phyloP scores from a whole-genome alignment of 2,888 invertebrate species.

The Pristionchus entomophagus region DNA sequence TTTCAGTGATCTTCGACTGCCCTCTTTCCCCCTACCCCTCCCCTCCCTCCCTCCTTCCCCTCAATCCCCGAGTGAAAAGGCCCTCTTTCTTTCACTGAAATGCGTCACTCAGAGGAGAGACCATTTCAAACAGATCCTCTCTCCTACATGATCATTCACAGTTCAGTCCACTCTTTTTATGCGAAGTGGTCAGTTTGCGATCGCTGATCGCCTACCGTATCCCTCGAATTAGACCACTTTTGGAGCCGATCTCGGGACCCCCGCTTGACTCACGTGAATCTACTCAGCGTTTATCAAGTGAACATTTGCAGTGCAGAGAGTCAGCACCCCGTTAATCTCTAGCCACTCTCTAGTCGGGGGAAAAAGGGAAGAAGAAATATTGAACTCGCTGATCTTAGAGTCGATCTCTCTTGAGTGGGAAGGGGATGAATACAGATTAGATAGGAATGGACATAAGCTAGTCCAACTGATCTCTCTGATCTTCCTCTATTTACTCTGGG shows the following conservation, averaged over 20 bases:
- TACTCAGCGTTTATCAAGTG: not conserved
- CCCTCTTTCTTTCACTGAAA: not conserved
- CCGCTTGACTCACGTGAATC: not conserved
- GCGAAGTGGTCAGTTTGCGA: too few relatives aligned
- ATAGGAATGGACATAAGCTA: not conserved
- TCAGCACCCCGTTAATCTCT: not conserved
- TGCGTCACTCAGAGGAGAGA: not conserved
- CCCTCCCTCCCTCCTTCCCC: constrained; percentile 5
- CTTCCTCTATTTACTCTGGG: not conserved
- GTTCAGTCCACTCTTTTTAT: not conserved
- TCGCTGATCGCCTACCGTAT: not conserved
- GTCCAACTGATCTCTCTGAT: not conserved
- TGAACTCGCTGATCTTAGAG: not conserved
- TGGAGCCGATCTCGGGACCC: not conserved
- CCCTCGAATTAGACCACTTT: not conserved
- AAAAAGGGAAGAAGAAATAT: too few relatives aligned
- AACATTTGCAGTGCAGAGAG: not conserved
- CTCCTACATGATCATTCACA: not conserved
- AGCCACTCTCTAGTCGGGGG: not conserved
- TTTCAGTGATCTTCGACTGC: not conserved
- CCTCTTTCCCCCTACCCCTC: constrained; percentile 17
- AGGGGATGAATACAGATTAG: too few relatives aligned
- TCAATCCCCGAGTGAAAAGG: not conserved
- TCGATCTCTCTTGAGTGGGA: not conserved
- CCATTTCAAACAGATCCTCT: not conserved